phyloP scores from a whole-genome alignment of 2,113 vertebrate genomes.

The Formicarius rufipectus region DNA sequence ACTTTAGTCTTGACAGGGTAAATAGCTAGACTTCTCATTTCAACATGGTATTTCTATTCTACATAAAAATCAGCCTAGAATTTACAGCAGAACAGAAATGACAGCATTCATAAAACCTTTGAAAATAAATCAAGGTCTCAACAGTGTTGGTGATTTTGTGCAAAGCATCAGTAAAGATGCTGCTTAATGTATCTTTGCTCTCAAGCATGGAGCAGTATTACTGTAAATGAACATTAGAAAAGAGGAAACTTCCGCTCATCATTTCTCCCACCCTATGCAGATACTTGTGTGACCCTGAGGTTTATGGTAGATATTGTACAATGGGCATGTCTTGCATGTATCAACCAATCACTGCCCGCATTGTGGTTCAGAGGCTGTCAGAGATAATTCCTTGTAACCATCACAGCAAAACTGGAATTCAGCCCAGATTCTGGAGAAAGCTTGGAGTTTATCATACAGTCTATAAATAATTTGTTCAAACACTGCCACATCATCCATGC shows the following conservation, averaged over 20 bases:
- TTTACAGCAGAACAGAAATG: background rate
- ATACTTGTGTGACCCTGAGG: background rate
- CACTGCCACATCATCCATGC: background rate
- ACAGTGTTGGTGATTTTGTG: background rate
- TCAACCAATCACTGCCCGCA: background rate
- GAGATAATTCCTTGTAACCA: background rate
- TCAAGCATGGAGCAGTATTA: background rate
- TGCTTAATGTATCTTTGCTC: background rate
- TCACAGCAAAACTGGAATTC: background rate
- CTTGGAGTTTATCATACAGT: background rate
- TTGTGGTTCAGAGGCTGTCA: background rate
- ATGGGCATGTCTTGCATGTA: background rate
- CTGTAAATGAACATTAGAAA: background rate
- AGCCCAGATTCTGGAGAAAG: background rate
- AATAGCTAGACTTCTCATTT: background rate
- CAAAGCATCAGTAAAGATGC: background rate
- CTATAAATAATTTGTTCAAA: slow-evolving; percentile 17
- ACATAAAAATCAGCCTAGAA: background rate
- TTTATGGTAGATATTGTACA: background rate
- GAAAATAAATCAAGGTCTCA: background rate
- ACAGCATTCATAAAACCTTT: background rate
- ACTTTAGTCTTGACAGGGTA: background rate
- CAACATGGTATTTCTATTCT: background rate
- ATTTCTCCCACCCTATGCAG: background rate
- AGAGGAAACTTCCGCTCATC: background rate